Conservation (phyloP, 2,113 vertebrate species). For the Aldabrachelys gigantea region DNA sequence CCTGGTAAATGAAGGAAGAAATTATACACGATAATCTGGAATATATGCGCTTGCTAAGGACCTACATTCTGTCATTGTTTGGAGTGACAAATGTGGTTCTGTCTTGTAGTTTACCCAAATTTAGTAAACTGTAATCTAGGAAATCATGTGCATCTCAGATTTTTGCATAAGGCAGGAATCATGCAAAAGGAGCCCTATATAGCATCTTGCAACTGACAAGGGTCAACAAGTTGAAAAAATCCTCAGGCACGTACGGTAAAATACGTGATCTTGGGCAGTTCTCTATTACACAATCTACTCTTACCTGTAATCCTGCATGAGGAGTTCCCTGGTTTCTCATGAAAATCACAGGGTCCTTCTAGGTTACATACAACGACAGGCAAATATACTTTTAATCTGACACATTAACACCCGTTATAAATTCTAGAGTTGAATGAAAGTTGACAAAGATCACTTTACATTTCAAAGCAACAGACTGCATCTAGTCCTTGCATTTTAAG, state of each 20-base stretch:
- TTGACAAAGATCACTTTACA: not conserved
- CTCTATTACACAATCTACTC: not conserved
- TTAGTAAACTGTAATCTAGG: not conserved
- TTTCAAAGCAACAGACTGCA: not conserved
- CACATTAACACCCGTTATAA: not conserved
- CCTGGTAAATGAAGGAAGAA: not conserved
- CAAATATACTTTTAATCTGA: not conserved
- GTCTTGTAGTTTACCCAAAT: slow-evolving; percentile 19
- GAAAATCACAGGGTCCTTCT: not conserved
- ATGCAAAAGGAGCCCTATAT: not conserved
- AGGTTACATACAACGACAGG: not conserved
- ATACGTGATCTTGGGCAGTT: not conserved
- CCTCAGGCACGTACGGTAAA: not conserved
- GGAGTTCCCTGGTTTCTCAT: not conserved
- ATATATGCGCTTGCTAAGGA: slow-evolving; percentile 25
- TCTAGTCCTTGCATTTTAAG: not conserved
- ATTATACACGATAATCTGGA: not conserved
- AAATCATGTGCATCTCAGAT: not conserved
- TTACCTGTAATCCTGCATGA: not conserved
- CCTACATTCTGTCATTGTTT: not conserved
- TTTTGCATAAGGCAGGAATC: not conserved
- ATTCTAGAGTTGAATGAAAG: not conserved
- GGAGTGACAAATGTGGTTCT: not conserved
- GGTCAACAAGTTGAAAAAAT: not conserved
- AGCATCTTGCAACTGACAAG: not conserved